Evolutionary conservation across 2,797 vertebrate species (phyloP).

Genomic region (Emydoidea blandingii): DNA sequence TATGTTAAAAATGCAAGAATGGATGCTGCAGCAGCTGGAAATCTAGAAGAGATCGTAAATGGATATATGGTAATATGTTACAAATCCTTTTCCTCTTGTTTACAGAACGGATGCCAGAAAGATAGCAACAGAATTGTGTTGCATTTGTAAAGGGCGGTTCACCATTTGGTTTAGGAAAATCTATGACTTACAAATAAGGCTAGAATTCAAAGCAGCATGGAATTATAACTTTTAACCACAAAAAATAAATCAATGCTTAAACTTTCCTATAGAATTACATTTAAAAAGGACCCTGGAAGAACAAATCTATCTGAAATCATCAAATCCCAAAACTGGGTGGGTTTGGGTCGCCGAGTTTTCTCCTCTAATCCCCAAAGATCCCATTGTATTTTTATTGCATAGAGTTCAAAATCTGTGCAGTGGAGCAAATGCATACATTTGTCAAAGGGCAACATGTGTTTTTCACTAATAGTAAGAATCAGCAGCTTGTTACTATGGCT

Average conservation of each 20-base stretch:
- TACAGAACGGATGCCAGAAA: neutral
- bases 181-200: neutral
- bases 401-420: conserved; percentile 33
- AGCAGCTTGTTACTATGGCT: conserved; percentile 42
- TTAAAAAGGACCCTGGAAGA: neutral
- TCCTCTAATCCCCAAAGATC: conserved; percentile 29
- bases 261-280: neutral
- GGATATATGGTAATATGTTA: neutral
- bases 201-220: neutral
- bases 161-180: neutral
- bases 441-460: conserved; percentile 16
- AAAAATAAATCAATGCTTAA: neutral
- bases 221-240: neutral
- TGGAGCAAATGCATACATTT: conserved; percentile 32
- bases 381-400: neutral
- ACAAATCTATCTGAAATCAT: neutral
- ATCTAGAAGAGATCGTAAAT: neutral
- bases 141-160: neutral
- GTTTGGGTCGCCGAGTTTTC: conserved; percentile 22
- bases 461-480: conserved; percentile 26
- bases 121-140: neutral
- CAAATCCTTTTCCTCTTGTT: neutral
- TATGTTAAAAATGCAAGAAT: accelerated
- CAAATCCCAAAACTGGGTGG: neutral
- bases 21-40: accelerated